Base-by-base conservation (phyloP, 2,113 vertebrate species). In the Orthonyx spaldingii region DNA sequence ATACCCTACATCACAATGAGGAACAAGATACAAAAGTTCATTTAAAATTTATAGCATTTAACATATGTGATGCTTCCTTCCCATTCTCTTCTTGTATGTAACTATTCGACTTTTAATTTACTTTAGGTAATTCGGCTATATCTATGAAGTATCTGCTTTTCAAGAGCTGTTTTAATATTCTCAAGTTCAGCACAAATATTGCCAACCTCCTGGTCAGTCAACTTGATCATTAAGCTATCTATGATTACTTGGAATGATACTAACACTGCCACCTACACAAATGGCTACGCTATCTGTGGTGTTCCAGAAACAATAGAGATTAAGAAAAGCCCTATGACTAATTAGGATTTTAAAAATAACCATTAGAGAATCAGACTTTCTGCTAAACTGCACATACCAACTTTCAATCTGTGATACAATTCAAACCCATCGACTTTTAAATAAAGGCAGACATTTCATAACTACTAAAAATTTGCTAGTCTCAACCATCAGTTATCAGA, bases 1-100 rank as follows among this genome's bases (percentile, higher is more conserved):
- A 83, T 23, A 98, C 98, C 96, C 99, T 99, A 22, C 13, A 76
- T 35, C 32, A 55, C 32, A 70, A 81, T 3, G 22, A 90, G 46
- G 75, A 91, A 46, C 44, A 61, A 66, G 13, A 87, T 13, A 64
- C 13, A 13, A 19, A 64, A 47, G 16, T 3, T 39, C 6, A 27
- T 49, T 65, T 41, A 18, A 92, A 83, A 92, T 46, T 19, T 33
- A 74, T 11, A 76, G 28, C 46, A 69, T 72, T 65, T 14, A 61
- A 68, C 2, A 14, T 30, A 76, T 52, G 39, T 70, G 20, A 74
- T 27, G 7, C 22, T 21, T 30, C 27, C 49, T 63, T 24, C 17
- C 16, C 37, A 20, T 52, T 89, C 50, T 72, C 47, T 87, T 11
- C 23, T 46, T 50, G 19, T 42, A 80, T 6, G 4, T 20, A 84